A percentile compares a stretch with the other conserved stretches of the same genome.
These are phyloP conservation scores for Planiliza haematocheilus DNA, from an alignment of 2,113 vertebrate genomes.

Conservation along the genomic window DNA sequence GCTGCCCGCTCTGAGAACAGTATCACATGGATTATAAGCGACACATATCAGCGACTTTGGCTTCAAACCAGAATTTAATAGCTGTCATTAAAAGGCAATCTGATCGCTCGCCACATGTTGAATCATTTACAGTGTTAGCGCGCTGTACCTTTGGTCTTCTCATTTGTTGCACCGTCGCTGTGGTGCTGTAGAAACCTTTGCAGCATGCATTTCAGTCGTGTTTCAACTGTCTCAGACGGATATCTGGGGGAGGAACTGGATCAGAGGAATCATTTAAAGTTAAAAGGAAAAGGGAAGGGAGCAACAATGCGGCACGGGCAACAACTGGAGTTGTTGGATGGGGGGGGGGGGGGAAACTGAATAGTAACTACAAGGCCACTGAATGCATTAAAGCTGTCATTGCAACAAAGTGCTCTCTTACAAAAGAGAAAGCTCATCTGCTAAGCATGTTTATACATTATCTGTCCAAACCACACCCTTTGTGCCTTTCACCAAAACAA, in stretches of 20 bases:
- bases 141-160: slow-evolving; percentile 48
- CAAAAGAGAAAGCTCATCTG: not conserved
- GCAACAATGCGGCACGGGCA: not conserved
- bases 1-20: slow-evolving; percentile 81
- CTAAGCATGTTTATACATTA: not conserved
- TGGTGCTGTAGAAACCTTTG: slow-evolving; percentile 84
- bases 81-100: slow-evolving; percentile 7
- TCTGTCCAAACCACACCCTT: slow-evolving; percentile 2
- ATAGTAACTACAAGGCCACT: no score
- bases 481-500: not conserved
- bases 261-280: not conserved
- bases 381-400: not conserved
- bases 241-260: slow-evolving; percentile 87
- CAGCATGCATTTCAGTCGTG: slow-evolving; percentile 85
- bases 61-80: not conserved
- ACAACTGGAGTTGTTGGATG: not conserved
- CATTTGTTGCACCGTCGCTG: slow-evolving; percentile 66
- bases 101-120: not conserved
- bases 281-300: not conserved
- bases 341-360: no score
- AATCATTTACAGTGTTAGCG: not conserved
- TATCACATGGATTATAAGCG: slow-evolving; percentile 4
- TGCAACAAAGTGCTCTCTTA: not conserved
- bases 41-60: not conserved
- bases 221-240: slow-evolving; percentile 83